Evolutionary conservation across 1,140 invertebrate species (phyloP), one percentile per base, ranked within the genome.

Genomic region (Uloborus diversus): DNA sequence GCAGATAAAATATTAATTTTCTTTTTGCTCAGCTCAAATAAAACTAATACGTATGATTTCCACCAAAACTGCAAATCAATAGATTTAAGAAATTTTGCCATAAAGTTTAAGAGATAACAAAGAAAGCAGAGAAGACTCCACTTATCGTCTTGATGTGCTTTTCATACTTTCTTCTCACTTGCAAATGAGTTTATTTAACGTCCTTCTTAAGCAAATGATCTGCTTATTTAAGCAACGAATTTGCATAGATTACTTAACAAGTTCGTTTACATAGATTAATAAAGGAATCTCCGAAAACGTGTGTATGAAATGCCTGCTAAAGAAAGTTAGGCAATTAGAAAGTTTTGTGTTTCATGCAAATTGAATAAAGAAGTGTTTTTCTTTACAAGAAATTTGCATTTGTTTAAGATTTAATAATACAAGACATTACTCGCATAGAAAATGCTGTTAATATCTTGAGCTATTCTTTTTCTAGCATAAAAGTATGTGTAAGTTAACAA

Each of bases 151-250:
- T 62, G 30, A 62, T 62, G 27, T 62, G 37, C 23, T 75, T 37
- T 47, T 64, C 56, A 64, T 53, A 42, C 59, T 11, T 62, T 17
- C n/a, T 1, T 25, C 30, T 71, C 30, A 35, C 70, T 57, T 62
- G 33, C 37, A 62, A 75, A 62, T 75, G 70, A 62, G 57, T 75
- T 75, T 61, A 75, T 62, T 75, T 75, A 49, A 64, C 57, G 27
- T 30, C 49, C 20, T 59, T 71, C 30, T 35, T 71, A 59, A 57
- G 57, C 27, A 75, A 75, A 75, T 59, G 57, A 61, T 35, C 17
- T 30, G 27, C 42, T 75, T 49, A 75, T n/a, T 75, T 75, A 33
- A 51, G 28, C 37, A 51, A 9, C 3, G 20, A 20, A 75, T 75
- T 75, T 75, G 59, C 70, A 75, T 75, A 51, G 28, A 64, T 75